phyloP scores from a whole-genome alignment of 1,140 invertebrate species.

The Sminthurinus signatus region DNA sequence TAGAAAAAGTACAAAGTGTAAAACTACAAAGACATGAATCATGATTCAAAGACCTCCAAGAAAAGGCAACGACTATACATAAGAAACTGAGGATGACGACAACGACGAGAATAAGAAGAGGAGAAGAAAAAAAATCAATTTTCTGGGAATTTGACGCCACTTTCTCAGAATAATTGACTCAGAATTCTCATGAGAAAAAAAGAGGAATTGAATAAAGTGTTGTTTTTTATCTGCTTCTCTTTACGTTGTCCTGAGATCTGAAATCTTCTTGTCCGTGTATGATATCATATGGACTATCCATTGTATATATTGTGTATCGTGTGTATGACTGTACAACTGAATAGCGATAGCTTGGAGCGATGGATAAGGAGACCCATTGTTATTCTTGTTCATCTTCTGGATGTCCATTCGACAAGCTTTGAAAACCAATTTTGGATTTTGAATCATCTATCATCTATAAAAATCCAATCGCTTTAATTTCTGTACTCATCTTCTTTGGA shows the following conservation, averaged over 20 bases:
- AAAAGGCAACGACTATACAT: background rate
- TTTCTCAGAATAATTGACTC: conserved; percentile 40
- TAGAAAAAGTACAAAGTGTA: no score
- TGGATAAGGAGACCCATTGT: background rate
- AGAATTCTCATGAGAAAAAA: conserved; percentile 36
- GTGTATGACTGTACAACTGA: no score
- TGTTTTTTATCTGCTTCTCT: background rate
- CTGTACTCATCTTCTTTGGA: no score
- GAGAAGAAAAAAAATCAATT: conserved; percentile 23
- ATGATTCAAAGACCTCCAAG: conserved; percentile 11
- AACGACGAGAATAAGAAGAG: conserved; percentile 8
- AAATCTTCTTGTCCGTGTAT: no score
- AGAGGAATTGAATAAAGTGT: background rate
- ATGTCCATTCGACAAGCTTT: background rate
- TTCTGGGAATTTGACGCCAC: conserved; percentile 41
- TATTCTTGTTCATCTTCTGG: background rate
- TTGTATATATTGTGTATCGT: no score
- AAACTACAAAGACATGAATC: background rate
- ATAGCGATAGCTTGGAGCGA: no score
- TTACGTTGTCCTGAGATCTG: no score
- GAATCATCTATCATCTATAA: no score
- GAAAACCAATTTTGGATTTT: background rate
- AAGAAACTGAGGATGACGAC: no score
- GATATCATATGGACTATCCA: no score
- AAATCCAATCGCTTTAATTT: no score